Base-by-base conservation (phyloP, 2,797 vertebrate species). In the Meda fulgida region DNA sequence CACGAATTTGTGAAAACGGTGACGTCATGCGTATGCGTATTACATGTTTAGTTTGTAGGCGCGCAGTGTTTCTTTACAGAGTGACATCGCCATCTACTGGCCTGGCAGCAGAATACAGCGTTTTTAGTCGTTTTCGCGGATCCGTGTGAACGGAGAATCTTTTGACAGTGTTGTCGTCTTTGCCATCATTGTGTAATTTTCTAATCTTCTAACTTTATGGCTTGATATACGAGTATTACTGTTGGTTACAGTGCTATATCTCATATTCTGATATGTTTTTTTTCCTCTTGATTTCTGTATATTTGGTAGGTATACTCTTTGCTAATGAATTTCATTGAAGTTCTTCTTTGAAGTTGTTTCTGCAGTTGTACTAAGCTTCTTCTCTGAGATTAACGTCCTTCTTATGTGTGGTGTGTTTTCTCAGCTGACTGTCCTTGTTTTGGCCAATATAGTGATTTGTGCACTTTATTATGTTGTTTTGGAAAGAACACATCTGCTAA, bases 361-460 rank as follows among this genome's bases (percentile, higher is more conserved):
- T 58, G 23, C 10, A 23, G 38, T 46, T 34, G 53, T 60, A 29
- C 40, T 31, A 13, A 29, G 18, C 26, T 72, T 71, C 67, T 51
- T 80, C 14, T 43, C 51, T 81, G n/a, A 26, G 26, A 71, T 71
- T 43, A 55, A 26, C 16, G 1, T 29, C 34, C 75, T 38, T 58
- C 23, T 60, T 40, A 5, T 11, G 46, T 19, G 18, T 4, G 3
- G 46, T 60, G 69, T 81, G 69, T 82, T 73, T 73, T 46, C 55
- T 63, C 80, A 82, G 80, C 69, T 73, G 80, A 38, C 29, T 73
- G 26, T 82, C 38, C 29, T 34, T 23, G 18, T 73, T 21, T 82
- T 73, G 26, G 53, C 53, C 19, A n/a, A 26, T 31, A 34, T 29
- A 71, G 36, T 70, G 53, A 72, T 72, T 60, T 43, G 69, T 40